Evolutionary conservation across 1,140 invertebrate species (phyloP), one percentile per base, ranked within the genome.

Genomic region (Drosophila teissieri): DNA sequence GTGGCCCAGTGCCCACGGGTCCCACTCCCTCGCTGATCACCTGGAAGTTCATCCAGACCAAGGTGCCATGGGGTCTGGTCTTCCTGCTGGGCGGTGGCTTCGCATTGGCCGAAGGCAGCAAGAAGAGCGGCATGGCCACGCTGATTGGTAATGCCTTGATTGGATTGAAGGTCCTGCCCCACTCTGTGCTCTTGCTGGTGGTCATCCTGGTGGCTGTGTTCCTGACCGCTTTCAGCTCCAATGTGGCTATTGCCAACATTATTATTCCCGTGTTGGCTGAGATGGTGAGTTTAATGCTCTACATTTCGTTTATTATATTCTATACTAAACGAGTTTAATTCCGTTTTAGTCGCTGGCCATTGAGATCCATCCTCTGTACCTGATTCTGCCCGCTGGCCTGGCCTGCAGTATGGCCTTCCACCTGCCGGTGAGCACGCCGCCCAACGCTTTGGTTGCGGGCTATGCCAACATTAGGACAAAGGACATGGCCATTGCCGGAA

Each of bases 361-460:
- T 73, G 82, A 94, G 73, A 93, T 96, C 39, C 96, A 98, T 94
- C 98, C 98, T 0, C 89, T 98, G 55, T 97, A 96, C 92, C 93
- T 98, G 81, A 97, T 98, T 94, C 92, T 98, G 62, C 97, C 98
- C 1, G 95, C 96, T 0, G 94, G 97, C 0, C 91, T 96, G 46
- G 95, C 94, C 7, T 97, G 96, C 90, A 97, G 96, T 7, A 98
- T 94, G 93, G 94, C 95, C 4, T 96, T 96, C 93, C 93, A 93
- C 44, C 73, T 93, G 67, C 96, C 97, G 8, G 96, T 97, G 2
- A 93, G 93, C 57, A 96, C 95, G 0, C 97, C 98, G 4, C 98
- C 98, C n/a, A 99, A 99, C 93, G 98, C 98, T 1, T 97, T 99
- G 55, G 97, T 97, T 1, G 97, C 96, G 46, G 95, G 96, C 1